These are phyloP conservation scores for Oppia nitens DNA, from an alignment of 1,140 invertebrate species.

Conservation along the genomic window DNA sequence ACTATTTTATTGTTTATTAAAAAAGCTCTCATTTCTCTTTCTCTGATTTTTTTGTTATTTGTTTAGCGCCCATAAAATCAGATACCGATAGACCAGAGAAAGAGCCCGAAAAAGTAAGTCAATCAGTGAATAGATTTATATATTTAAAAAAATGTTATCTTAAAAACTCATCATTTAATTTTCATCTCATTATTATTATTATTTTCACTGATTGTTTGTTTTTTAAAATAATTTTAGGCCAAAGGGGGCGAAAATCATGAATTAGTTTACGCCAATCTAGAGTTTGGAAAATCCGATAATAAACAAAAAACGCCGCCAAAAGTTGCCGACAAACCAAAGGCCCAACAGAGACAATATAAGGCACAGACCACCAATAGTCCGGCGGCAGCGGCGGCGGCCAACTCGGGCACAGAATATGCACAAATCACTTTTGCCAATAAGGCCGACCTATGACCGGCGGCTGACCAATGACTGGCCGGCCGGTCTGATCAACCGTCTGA, in stretches of 20 bases:
- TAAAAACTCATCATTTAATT: too few species aligned
- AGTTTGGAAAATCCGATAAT: not conserved
- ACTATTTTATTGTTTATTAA: too few species aligned
- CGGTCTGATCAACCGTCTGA: too few species aligned
- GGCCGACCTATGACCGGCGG: not conserved
- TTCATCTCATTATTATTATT: not conserved
- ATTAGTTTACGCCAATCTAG: conserved; percentile 14
- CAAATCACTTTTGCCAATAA: not conserved
- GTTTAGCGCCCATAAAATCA: not conserved
- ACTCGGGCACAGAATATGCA: not conserved
- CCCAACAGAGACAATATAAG: not conserved
- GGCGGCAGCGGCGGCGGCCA: not conserved
- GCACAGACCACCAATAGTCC: too few species aligned
- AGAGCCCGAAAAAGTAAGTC: conserved; percentile 3
- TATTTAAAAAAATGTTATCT: too few species aligned
- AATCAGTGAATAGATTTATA: too few species aligned
- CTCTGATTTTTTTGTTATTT: not conserved
- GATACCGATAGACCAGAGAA: not conserved
- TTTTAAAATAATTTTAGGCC: not conserved
- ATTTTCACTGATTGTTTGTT: not conserved
- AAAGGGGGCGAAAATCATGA: conserved; percentile 5
- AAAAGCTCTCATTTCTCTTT: too few species aligned
- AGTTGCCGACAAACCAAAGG: not conserved
- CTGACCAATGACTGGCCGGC: too few species aligned
- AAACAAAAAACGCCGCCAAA: too few species aligned